Conservation (phyloP, 2,113 vertebrate genomes). For the Melanostigma gelatinosum region DNA sequence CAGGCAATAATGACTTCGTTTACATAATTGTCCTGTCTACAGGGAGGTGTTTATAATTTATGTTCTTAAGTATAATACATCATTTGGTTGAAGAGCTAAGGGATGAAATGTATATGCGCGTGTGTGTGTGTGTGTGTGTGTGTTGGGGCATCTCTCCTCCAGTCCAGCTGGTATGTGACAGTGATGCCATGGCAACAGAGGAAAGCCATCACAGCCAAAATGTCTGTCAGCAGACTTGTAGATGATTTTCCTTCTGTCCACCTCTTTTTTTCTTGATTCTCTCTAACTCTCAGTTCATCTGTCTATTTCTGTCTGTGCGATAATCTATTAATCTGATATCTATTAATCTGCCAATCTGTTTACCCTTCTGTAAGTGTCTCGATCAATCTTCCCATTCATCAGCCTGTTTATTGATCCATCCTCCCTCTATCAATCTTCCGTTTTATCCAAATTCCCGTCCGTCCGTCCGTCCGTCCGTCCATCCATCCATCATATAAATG, state of each 20-base stretch:
- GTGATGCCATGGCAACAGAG: conserved; percentile 72
- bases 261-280: conserved; percentile 11
- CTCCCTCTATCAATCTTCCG: conserved; percentile 20
- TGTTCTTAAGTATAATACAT: conserved; percentile 35
- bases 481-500: background rate
- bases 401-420: conserved; percentile 40
- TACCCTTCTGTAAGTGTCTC: conserved; percentile 15
- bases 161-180: conserved; percentile 69
- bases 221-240: conserved; percentile 62
- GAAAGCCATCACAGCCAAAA: conserved; percentile 65
- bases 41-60: conserved; percentile 32
- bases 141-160: conserved; percentile 26
- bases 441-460: conserved; percentile 13
- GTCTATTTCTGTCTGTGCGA: conserved; percentile 34
- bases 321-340: conserved; percentile 47
- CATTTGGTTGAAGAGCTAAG: conserved; percentile 7
- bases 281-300: conserved; percentile 24
- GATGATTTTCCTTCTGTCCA: conserved; percentile 59
- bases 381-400: conserved; percentile 39
- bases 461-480: too few relatives aligned
- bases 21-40: conserved; percentile 33
- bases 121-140: conserved; percentile 17
- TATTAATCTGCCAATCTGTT: conserved; percentile 44
- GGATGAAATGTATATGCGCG: background rate
- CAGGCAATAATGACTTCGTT: conserved; percentile 35